phyloP scores from a whole-genome alignment of 2,888 invertebrate species.

The Odontothrips loti region DNA sequence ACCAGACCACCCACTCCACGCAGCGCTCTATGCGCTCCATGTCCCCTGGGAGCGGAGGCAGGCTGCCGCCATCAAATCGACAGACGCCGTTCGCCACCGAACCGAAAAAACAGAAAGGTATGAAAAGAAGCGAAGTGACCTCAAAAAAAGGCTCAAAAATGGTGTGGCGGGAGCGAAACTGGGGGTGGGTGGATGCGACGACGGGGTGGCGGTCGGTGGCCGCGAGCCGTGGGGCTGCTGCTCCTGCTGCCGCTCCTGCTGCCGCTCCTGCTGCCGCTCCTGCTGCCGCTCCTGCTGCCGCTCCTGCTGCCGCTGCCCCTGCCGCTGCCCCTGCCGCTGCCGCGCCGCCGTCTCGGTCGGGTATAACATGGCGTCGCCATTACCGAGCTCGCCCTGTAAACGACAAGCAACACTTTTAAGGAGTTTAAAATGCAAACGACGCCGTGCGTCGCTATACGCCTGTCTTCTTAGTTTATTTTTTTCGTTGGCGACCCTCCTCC shows the following conservation, averaged over 20 bases:
- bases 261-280: no score
- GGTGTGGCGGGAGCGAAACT: neutral
- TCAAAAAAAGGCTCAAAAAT: neutral
- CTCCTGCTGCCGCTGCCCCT: no score
- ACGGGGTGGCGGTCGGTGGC: neutral
- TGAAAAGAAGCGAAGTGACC: neutral
- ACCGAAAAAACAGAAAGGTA: no score
- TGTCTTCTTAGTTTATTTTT: neutral
- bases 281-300: no score
- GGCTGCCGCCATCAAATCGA: no score
- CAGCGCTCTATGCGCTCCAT: no score
- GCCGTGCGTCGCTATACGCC: constrained; percentile 12
- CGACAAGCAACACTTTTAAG: constrained; percentile 26
- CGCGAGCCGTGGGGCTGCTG: neutral
- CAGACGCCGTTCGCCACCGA: no score
- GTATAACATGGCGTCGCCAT: neutral
- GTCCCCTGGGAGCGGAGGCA: no score
- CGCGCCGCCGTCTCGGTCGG: no score
- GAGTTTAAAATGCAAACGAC: constrained; percentile 26
- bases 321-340: no score
- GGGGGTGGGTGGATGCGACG: neutral
- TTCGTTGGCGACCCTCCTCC: neutral
- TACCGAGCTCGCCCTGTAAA: neutral
- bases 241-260: no score
- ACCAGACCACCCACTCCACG: no score